Evolutionary conservation across 2,113 vertebrate species (phyloP), one percentile per base, ranked within the genome.

Genomic region (Psilopogon haemacephalus): DNA sequence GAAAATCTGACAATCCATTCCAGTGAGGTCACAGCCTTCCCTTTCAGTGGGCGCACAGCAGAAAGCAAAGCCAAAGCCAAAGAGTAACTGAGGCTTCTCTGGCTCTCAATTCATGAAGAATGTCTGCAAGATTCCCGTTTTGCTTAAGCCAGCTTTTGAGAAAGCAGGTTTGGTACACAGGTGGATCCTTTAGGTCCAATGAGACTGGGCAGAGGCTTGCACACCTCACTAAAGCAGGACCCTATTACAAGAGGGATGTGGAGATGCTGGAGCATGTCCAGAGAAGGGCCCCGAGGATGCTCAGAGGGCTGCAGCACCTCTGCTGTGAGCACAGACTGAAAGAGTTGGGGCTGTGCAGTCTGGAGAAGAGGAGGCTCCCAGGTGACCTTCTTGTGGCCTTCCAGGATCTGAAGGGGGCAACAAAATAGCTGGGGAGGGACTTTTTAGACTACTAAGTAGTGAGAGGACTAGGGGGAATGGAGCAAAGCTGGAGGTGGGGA

Each of bases 21-120:
- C 46, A 64, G 75, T 88, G 89, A 90, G 82, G 85, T 91, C 87
- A 93, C 48, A 94, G 86, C 69, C 64, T 91, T 88, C 52, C 74
- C 76, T 90, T 90, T 88, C 92, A 95, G 83, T 90, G 82, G 24
- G 30, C 63, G 54, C 64, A 60, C 75, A 91, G 59, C 46, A 84
- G 40, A 86, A 87, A 77, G 5, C 69, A 88, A 70, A 96, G 87
- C 80, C 9, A 20, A 92, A 93, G 81, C 63, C 59, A 86, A 89
- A 94, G 86, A 90, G 70, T 79, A 95, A 83, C 55, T 52, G 94
- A 93, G 65, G 88, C 68, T 94, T 95, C 92, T 97, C 63, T 92
- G 71, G 78, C 46, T 73, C 59, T 90, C 28, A 54, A 1, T 85
- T 67, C 79, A 84, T 89, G 69, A 87, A 91, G 86, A 84, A 70